phyloP scores from a whole-genome alignment of 2,113 vertebrate genomes.

The Grus americana region DNA sequence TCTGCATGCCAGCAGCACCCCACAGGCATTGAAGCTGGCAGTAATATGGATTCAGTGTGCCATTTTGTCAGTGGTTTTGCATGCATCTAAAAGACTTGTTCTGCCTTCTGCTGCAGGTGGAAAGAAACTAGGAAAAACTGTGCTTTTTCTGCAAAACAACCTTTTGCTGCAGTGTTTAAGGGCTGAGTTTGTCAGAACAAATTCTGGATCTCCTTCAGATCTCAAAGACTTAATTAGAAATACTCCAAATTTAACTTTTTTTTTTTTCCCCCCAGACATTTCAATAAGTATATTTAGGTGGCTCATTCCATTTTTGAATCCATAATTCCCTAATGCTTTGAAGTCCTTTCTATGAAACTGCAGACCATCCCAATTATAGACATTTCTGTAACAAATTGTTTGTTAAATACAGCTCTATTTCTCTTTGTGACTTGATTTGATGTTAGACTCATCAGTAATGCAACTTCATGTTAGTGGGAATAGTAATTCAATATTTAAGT shows the following conservation, averaged over 20 bases:
- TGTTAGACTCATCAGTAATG: neutral
- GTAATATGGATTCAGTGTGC: rapidly evolving
- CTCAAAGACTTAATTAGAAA: neutral
- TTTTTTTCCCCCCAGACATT: neutral
- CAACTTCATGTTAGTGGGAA: neutral
- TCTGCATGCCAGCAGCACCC: neutral
- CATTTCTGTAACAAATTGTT: neutral
- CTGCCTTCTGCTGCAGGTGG: neutral
- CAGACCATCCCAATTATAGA: neutral
- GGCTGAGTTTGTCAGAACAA: neutral
- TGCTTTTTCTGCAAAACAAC: neutral
- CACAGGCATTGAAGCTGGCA: neutral
- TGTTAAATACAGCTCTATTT: neutral
- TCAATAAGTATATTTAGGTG: neutral
- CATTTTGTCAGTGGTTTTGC: neutral
- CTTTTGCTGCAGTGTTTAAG: neutral
- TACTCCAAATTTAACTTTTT: neutral
- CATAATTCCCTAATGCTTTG: neutral
- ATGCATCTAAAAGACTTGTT: neutral
- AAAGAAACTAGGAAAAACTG: neutral
- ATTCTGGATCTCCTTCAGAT: neutral
- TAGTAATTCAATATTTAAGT: neutral
- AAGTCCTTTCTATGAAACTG: neutral
- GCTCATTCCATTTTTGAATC: neutral
- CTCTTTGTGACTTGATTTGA: neutral